A percentile compares a stretch with the other conserved stretches of the same genome.
Conservation (phyloP, 2,888 invertebrate genomes). For the Phasia obesa region DNA sequence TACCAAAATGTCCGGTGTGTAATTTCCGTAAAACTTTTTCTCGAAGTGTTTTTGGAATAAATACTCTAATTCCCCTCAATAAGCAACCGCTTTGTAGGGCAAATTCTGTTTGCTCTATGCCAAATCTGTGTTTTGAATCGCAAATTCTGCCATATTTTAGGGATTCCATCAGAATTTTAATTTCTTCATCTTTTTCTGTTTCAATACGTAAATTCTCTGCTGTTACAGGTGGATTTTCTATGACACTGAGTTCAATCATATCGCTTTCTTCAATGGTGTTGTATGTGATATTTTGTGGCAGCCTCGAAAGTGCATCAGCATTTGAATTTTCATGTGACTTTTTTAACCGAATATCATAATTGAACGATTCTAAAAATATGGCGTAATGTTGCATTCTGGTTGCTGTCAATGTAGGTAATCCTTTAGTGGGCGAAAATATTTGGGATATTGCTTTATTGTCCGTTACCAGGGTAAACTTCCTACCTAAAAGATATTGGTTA, state of each 20-base stretch:
- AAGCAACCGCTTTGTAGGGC: conserved; percentile 10
- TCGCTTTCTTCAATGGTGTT: neutral
- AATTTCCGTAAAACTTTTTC: neutral
- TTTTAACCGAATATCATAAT: neutral
- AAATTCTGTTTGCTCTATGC: conserved; percentile 13
- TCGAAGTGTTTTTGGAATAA: neutral
- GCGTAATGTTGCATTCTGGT: conserved; percentile 21
- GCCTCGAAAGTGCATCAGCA: too few species aligned
- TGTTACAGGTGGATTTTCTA: conserved; percentile 10
- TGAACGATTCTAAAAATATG: neutral
- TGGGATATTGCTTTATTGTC: conserved; percentile 12
- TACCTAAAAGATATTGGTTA: neutral
- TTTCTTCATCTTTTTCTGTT: neutral
- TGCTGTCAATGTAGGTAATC: neutral
- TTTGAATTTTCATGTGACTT: too few species aligned
- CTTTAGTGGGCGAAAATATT: conserved; percentile 6
- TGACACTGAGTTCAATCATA: conserved; percentile 11
- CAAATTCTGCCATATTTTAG: conserved; percentile 15
- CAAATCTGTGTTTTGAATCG: neutral
- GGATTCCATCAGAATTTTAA: neutral
- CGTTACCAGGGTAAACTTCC: neutral
- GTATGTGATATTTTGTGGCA: neutral
- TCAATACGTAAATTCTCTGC: neutral
- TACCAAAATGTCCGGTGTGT: conserved; percentile 17
- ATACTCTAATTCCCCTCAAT: conserved; percentile 17